Percentiles rank a stretch among this genome's conserved stretches.
Evolutionary conservation across 2,797 vertebrate species (phyloP).

Genomic region (Moxostoma hubbsi): DNA sequence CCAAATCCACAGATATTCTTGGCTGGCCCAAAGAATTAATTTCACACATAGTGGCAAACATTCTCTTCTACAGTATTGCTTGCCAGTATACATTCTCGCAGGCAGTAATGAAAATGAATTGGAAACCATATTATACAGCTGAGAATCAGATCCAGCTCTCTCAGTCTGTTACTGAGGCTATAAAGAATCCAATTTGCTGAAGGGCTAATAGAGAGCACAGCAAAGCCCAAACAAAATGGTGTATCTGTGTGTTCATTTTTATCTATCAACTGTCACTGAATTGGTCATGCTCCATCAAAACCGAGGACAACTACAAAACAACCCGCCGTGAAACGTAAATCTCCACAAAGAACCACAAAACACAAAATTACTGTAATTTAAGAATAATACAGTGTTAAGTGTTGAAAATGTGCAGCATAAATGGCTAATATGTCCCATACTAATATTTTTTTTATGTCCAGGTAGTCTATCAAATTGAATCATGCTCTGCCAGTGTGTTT

Average conservation of each 20-base stretch:
- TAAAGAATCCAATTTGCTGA: slow-evolving; percentile 59
- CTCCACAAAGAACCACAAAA: slow-evolving; percentile 1
- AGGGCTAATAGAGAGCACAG: slow-evolving; percentile 50
- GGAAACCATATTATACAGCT: slow-evolving; percentile 47
- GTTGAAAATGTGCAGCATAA: background rate
- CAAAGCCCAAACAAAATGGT: slow-evolving; percentile 48
- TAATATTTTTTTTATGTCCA: background rate
- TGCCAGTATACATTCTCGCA: slow-evolving; percentile 29
- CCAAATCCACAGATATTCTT: slow-evolving; percentile 52
- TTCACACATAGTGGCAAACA: slow-evolving; percentile 53
- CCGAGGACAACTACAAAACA: slow-evolving; percentile 27
- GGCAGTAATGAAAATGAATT: slow-evolving; percentile 56
- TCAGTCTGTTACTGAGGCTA: slow-evolving; percentile 50
- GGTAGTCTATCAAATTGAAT: slow-evolving; percentile 25
- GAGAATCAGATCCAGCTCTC: slow-evolving; percentile 8
- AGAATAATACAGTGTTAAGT: background rate
- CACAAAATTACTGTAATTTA: slow-evolving; percentile 1
- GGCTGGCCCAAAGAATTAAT: slow-evolving; percentile 59
- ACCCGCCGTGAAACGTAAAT: background rate
- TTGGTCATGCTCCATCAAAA: slow-evolving; percentile 21
- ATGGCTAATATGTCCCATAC: no score
- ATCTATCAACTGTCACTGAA: slow-evolving; percentile 37
- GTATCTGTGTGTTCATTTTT: slow-evolving; percentile 41
- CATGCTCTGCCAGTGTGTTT: slow-evolving; percentile 11
- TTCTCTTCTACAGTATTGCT: slow-evolving; percentile 54